Conservation (phyloP, 2,113 vertebrate species). For the Urocolius indicus region DNA sequence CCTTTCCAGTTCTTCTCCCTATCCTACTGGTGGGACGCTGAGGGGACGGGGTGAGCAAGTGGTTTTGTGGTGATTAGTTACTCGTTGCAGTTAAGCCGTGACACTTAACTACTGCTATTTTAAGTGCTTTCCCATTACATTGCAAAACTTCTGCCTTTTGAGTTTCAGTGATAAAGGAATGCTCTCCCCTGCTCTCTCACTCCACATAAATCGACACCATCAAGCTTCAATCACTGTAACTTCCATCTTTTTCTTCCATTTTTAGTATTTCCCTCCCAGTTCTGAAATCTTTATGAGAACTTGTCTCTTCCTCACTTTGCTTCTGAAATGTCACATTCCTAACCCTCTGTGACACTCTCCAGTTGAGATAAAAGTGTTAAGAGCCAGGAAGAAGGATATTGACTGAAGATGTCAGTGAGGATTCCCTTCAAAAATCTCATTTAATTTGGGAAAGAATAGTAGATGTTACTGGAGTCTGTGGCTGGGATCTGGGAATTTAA, state of each 20-base stretch:
- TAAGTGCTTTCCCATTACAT: neutral
- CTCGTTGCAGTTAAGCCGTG: too few relatives aligned
- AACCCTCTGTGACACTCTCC: neutral
- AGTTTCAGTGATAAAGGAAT: neutral
- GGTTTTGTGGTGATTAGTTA: too few relatives aligned
- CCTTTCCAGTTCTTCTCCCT: too few relatives aligned
- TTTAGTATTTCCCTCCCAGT: neutral
- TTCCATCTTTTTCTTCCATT: neutral
- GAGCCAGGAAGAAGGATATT: neutral
- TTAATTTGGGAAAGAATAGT: neutral
- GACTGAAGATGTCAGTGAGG: neutral
- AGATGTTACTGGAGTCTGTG: neutral
- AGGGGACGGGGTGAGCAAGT: too few relatives aligned
- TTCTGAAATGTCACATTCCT: neutral
- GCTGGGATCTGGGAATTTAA: neutral
- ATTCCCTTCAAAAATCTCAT: neutral
- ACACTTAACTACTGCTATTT: neutral
- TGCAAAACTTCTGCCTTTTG: neutral
- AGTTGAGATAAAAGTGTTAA: neutral
- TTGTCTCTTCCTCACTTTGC: neutral
- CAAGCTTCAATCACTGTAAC: neutral
- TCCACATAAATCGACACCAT: neutral
- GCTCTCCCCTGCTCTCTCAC: neutral
- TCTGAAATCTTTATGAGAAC: neutral
- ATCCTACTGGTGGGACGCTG: too few relatives aligned